Percentiles rank a stretch among this genome's conserved stretches.
Evolutionary conservation across 2,888 invertebrate genomes (phyloP).

Genomic region (Oligia fasciuncula): DNA sequence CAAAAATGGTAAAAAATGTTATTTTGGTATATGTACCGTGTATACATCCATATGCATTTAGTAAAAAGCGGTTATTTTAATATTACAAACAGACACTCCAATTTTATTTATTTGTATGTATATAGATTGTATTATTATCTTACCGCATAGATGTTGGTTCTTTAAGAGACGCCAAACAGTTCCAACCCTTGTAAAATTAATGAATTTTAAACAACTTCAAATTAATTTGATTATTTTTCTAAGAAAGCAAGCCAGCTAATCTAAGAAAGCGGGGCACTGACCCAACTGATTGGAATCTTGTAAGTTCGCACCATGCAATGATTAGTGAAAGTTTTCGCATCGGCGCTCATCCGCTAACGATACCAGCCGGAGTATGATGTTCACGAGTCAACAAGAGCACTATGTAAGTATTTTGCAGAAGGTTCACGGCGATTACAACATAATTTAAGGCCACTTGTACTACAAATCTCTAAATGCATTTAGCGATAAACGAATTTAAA

Average conservation of each 20-base stretch:
- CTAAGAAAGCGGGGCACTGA: background rate
- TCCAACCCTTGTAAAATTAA: background rate
- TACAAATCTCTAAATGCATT: background rate
- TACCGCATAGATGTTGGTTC: background rate
- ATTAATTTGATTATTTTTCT: background rate
- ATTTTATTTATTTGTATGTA: too few relatives aligned
- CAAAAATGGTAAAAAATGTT: too few relatives aligned
- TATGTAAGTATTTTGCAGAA: background rate
- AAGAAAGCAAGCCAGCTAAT: too few relatives aligned
- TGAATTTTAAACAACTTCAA: background rate
- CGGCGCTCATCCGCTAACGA: constrained; percentile 19
- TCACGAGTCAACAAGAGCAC: background rate
- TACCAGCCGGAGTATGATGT: constrained; percentile 1
- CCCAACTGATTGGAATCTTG: constrained; percentile 17
- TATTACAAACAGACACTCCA: too few relatives aligned
- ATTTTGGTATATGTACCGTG: too few relatives aligned
- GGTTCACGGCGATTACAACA: background rate
- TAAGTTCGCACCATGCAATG: constrained; percentile 21
- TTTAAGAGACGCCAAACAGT: background rate
- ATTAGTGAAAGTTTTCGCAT: constrained; percentile 29
- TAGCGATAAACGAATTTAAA: background rate
- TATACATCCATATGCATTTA: too few relatives aligned
- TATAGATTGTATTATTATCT: too few relatives aligned
- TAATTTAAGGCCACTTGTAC: background rate
- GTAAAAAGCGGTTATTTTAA: too few relatives aligned